phyloP scores from a whole-genome alignment of 2,113 vertebrate genomes.

The Chaetura pelagica region DNA sequence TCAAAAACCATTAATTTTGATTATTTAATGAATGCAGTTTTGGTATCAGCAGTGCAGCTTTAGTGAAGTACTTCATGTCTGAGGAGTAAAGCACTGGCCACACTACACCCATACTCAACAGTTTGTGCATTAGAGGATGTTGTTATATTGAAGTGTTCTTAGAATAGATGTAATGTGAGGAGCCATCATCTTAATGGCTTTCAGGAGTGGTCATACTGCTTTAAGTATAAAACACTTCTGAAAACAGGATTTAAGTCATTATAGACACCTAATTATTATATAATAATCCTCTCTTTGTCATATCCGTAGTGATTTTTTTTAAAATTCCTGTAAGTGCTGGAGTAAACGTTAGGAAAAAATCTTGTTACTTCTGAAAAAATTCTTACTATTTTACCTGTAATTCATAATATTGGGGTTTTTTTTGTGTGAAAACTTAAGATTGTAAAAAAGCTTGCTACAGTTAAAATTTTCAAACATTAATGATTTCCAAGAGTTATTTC shows the following conservation, averaged over 20 bases:
- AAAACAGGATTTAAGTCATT: background rate
- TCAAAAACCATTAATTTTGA: background rate
- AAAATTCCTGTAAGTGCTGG: background rate
- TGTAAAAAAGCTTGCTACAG: background rate
- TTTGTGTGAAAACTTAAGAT: background rate
- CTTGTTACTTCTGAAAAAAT: background rate
- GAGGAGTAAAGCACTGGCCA: background rate
- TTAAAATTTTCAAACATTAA: background rate
- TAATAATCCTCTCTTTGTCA: background rate
- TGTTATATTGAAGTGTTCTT: background rate
- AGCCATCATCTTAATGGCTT: background rate
- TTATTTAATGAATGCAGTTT: background rate
- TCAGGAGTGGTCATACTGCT: background rate
- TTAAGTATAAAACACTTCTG: background rate
- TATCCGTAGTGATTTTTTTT: background rate
- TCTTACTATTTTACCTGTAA: background rate
- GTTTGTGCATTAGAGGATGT: background rate
- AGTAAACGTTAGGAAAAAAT: fast-evolving
- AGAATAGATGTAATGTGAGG: background rate
- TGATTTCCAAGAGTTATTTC: background rate
- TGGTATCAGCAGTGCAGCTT: background rate
- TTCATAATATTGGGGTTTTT: fast-evolving
- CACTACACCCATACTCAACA: too few species aligned
- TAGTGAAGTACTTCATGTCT: background rate
- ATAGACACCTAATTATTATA: background rate